Percentiles rank a stretch among this genome's conserved stretches.
These are phyloP conservation scores for Hololepta plana DNA, from an alignment of 2,888 invertebrate genomes.

Conservation along the genomic window DNA sequence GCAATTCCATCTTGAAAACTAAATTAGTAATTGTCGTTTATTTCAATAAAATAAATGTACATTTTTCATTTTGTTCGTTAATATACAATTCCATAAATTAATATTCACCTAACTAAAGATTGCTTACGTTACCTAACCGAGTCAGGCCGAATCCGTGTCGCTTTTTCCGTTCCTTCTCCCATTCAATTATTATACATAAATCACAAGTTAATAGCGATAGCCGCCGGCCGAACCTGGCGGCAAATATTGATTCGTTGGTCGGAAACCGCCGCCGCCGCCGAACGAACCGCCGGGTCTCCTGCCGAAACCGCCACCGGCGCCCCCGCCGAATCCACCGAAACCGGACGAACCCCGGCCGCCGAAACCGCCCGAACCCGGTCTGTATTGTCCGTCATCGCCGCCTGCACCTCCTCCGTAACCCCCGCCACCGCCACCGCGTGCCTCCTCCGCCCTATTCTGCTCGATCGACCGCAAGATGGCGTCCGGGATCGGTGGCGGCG, in stretches of 20 bases:
- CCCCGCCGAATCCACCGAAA: conserved; percentile 10
- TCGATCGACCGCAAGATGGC: conserved; percentile 33
- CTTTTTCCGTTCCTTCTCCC: too few species aligned
- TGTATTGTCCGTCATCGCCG: conserved; percentile 13
- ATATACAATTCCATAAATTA: too few species aligned
- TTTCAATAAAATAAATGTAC: too few species aligned
- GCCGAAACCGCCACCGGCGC: conserved; percentile 9
- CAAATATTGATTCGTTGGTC: conserved; percentile 1
- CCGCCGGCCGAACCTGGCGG: background rate
- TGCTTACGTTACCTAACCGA: too few species aligned
- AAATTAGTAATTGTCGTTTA: too few species aligned
- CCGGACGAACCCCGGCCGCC: conserved; percentile 13
- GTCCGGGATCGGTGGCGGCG: conserved; percentile 38
- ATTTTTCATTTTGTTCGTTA: too few species aligned
- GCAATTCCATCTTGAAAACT: too few species aligned
- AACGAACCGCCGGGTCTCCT: conserved; percentile 2
- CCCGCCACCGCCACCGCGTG: conserved; percentile 9
- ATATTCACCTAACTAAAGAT: too few species aligned
- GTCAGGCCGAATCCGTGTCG: too few species aligned
- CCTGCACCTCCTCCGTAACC: conserved; percentile 11
- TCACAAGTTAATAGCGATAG: too few species aligned
- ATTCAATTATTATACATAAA: too few species aligned
- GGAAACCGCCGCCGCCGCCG: conserved; percentile 1
- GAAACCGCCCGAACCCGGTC: conserved; percentile 13
- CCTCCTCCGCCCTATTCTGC: conserved; percentile 22